Conservation (phyloP, 2,113 vertebrate species). For the Silurus meridionalis region DNA sequence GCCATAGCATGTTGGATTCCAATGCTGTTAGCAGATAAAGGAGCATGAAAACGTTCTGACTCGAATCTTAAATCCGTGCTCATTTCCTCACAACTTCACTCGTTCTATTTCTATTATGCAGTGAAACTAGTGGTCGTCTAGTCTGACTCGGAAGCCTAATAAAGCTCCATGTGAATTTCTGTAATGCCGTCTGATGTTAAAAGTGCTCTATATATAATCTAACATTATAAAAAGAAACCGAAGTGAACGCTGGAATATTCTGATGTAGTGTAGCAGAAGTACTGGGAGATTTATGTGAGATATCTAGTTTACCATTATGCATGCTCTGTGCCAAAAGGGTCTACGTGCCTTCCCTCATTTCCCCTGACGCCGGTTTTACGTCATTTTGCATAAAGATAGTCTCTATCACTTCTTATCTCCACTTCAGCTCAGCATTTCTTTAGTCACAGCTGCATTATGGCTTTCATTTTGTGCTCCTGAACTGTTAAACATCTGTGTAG, state of each 20-base stretch:
- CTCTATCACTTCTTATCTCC: conserved; percentile 10
- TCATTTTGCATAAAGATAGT: conserved; percentile 2
- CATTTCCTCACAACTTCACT: background rate
- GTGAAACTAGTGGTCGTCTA: background rate
- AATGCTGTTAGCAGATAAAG: background rate
- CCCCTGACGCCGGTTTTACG: background rate
- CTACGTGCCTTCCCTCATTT: background rate
- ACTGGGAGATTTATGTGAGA: background rate
- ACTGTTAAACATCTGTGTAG: background rate
- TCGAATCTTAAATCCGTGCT: background rate
- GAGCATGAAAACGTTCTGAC: background rate
- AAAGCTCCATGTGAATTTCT: background rate
- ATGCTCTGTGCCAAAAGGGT: too few species aligned
- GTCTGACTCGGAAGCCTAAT: background rate
- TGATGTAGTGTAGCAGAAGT: background rate
- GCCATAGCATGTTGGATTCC: background rate
- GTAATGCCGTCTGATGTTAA: background rate
- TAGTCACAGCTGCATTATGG: background rate
- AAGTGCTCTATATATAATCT: background rate
- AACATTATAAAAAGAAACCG: background rate
- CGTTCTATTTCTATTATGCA: background rate
- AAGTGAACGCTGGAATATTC: background rate
- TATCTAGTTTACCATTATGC: background rate
- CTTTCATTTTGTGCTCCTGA: background rate
- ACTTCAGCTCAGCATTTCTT: conserved; percentile 1